These are phyloP conservation scores for Manacus vitellinus DNA, from an alignment of 2,113 vertebrate species.

Conservation along the genomic window DNA sequence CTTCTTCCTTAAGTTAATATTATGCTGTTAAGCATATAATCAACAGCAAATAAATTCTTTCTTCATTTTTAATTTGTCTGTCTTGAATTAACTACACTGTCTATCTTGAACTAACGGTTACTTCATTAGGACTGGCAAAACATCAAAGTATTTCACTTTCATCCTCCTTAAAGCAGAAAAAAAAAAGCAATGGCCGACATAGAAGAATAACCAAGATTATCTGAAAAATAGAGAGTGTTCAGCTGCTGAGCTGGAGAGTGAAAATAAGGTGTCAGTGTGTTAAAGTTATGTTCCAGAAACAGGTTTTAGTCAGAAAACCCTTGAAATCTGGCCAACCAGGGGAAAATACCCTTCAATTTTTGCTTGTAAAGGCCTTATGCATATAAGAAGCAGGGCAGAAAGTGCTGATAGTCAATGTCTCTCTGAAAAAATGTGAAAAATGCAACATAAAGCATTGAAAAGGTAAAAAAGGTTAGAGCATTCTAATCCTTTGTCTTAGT, in stretches of 20 bases:
- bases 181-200: neutral
- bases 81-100: neutral
- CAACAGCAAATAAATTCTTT: neutral
- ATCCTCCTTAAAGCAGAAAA: neutral
- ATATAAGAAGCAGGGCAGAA: neutral
- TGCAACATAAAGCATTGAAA: neutral
- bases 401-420: neutral
- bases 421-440: neutral
- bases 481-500: neutral
- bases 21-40: neutral
- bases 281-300: neutral
- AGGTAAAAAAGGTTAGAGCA: neutral
- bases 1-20: neutral
- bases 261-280: neutral
- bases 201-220: neutral
- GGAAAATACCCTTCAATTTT: neutral
- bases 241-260: neutral
- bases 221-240: neutral
- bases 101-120: neutral
- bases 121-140: neutral
- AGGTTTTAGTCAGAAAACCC: neutral
- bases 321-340: neutral
- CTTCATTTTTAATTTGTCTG: neutral
- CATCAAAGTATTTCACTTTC: neutral
- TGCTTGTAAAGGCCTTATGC: neutral